Percentiles rank a stretch among this genome's conserved stretches.
Evolutionary conservation across 64 coral and sea anemone species (phyloP).

Genomic region (Porites australiensis): DNA sequence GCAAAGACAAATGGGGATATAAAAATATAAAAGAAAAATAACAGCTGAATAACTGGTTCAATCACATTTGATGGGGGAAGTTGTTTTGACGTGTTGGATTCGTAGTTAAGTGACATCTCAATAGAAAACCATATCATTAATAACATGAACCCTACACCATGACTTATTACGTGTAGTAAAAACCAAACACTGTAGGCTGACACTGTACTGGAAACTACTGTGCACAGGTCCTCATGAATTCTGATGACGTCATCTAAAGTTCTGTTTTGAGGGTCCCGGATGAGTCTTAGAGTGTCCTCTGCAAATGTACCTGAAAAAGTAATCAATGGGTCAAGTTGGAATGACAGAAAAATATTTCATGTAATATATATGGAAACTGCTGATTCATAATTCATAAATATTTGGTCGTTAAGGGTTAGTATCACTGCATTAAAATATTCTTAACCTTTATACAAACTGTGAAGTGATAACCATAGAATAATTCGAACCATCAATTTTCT

Average conservation of each 20-base stretch:
- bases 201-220: slow-evolving; percentile 22
- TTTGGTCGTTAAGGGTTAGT: too few relatives aligned
- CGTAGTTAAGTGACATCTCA: background rate
- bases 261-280: background rate
- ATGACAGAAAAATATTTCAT: too few relatives aligned
- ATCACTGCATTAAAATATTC: too few relatives aligned
- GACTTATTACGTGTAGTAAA: background rate
- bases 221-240: slow-evolving; percentile 18
- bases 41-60: background rate
- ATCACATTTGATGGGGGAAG: background rate
- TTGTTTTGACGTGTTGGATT: background rate
- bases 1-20: slow-evolving; percentile 9
- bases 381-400: too few relatives aligned
- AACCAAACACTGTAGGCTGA: slow-evolving; percentile 36
- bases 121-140: background rate
- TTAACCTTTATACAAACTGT: too few relatives aligned
- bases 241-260: slow-evolving; percentile 13
- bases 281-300: background rate
- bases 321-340: too few relatives aligned
- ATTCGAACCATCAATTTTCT: too few relatives aligned
- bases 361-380: too few relatives aligned
- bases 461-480: too few relatives aligned
- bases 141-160: background rate
- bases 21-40: background rate
- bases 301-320: slow-evolving; percentile 17